phyloP scores from a whole-genome alignment of 2,797 vertebrate species.

The Erpetoichthys calabaricus region DNA sequence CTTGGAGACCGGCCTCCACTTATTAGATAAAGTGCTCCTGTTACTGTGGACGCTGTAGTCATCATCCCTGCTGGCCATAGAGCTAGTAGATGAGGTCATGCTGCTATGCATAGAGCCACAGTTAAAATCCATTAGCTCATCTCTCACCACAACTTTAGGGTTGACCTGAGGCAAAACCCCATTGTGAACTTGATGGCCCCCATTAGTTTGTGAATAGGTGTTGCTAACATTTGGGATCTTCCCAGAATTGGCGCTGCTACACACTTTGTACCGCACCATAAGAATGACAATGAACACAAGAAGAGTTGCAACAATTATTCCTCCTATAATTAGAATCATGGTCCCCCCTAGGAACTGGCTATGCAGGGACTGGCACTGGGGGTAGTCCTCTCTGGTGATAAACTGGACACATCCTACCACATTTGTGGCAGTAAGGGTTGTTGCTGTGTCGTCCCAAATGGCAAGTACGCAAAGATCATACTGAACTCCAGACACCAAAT shows the following conservation, averaged over 20 bases:
- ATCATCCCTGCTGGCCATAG: conserved; percentile 61
- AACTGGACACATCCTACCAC: conserved; percentile 90
- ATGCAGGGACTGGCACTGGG: conserved; percentile 85
- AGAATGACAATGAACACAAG: conserved; percentile 91
- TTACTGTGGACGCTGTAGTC: conserved; percentile 60
- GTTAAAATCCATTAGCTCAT: conserved; percentile 71
- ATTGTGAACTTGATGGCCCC: conserved; percentile 57
- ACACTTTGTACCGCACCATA: conserved; percentile 92
- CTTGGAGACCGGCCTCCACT: conserved; percentile 67
- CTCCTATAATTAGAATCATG: conserved; percentile 90
- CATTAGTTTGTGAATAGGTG: conserved; percentile 84
- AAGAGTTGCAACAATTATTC: conserved; percentile 83
- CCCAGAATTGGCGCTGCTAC: conserved; percentile 52
- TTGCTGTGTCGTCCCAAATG: conserved; percentile 92
- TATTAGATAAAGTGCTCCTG: conserved; percentile 64
- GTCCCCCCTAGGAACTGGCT: conserved; percentile 89
- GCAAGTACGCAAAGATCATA: conserved; percentile 94
- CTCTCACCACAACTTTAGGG: conserved; percentile 74
- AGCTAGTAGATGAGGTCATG: conserved; percentile 78
- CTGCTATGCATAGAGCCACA: conserved; percentile 69
- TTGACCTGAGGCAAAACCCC: conserved; percentile 63
- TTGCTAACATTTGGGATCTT: conserved; percentile 73
- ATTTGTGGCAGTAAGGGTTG: conserved; percentile 91
- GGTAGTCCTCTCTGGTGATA: conserved; percentile 81
- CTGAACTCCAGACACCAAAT: conserved; percentile 81